Evolutionary conservation across 2,113 vertebrate species (phyloP).

Genomic region (Peromyscus maniculatus): DNA sequence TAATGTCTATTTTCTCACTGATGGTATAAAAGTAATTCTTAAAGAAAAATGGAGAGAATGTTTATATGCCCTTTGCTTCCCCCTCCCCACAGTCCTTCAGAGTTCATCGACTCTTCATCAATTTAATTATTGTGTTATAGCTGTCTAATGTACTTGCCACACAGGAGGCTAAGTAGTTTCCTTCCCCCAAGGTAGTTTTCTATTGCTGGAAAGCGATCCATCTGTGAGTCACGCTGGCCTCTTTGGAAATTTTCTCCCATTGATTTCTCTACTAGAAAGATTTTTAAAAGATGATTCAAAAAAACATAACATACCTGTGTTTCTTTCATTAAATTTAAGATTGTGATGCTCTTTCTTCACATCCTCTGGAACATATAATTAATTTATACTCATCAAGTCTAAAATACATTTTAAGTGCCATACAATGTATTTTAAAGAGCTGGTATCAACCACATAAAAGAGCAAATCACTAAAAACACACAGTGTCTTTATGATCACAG

Average conservation of each 20-base stretch:
- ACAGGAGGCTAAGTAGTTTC: slow-evolving; percentile 79
- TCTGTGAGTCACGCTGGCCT: slow-evolving; percentile 44
- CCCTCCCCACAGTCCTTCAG: slow-evolving; percentile 35
- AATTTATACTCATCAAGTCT: background rate
- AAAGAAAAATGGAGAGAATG: slow-evolving; percentile 33
- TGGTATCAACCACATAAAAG: background rate
- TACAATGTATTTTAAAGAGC: slow-evolving; percentile 22
- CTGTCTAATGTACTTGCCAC: slow-evolving; percentile 74
- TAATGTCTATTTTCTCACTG: slow-evolving; percentile 39
- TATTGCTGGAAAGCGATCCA: slow-evolving; percentile 61
- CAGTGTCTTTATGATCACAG: background rate
- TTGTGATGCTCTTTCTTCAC: slow-evolving; percentile 26
- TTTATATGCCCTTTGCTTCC: slow-evolving; percentile 31
- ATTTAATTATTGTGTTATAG: slow-evolving; percentile 79
- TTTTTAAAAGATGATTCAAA: slow-evolving; percentile 64
- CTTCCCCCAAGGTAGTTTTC: slow-evolving; percentile 79
- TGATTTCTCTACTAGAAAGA: slow-evolving; percentile 71
- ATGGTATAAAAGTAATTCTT: slow-evolving; percentile 9
- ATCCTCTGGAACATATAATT: background rate
- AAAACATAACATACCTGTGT: slow-evolving; percentile 31
- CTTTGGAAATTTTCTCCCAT: slow-evolving; percentile 70
- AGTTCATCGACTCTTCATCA: slow-evolving; percentile 74
- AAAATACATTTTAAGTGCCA: slow-evolving; percentile 25
- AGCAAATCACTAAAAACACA: background rate
- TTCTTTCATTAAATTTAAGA: background rate